Evolutionary conservation across 2,113 vertebrate species (phyloP).

Genomic region (Bufo bufo): DNA sequence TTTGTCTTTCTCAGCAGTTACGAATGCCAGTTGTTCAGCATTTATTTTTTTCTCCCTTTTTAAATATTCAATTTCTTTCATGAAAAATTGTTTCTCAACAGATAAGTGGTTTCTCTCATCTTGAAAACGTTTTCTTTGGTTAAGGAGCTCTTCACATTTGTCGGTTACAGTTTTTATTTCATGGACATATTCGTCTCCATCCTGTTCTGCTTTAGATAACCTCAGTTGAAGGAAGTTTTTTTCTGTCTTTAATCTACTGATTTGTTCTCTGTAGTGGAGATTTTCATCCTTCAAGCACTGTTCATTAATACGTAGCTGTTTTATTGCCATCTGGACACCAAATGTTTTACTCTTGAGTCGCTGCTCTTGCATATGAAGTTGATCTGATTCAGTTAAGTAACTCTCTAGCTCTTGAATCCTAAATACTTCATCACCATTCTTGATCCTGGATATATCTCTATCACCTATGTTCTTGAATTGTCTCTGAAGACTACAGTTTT

Average conservation of each 20-base stretch:
- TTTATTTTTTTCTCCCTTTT: constrained; percentile 63
- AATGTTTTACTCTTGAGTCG: constrained; percentile 62
- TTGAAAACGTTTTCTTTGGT: constrained; percentile 64
- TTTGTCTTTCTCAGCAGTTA: constrained; percentile 60
- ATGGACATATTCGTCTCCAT: constrained; percentile 62
- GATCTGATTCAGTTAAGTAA: constrained; percentile 63
- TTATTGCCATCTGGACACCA: constrained; percentile 60
- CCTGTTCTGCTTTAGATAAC: constrained; percentile 65
- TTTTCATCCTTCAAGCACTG: constrained; percentile 65
- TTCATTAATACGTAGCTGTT: constrained; percentile 61
- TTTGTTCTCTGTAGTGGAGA: constrained; percentile 60
- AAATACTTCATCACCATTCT: not conserved
- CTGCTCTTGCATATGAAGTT: constrained; percentile 59
- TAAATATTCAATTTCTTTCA: constrained; percentile 60
- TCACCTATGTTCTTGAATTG: not conserved
- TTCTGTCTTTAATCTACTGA: constrained; percentile 64
- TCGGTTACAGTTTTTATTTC: constrained; percentile 66
- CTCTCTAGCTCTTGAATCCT: constrained; percentile 62
- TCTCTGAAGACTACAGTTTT: not conserved
- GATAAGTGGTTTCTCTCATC: constrained; percentile 63
- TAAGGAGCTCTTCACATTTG: constrained; percentile 67
- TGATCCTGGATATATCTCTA: not conserved
- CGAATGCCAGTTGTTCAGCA: constrained; percentile 59
- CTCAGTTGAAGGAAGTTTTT: constrained; percentile 64
- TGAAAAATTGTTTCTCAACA: constrained; percentile 65